phyloP scores from a whole-genome alignment of 2,113 vertebrate species.

The Dasypus novemcinctus region DNA sequence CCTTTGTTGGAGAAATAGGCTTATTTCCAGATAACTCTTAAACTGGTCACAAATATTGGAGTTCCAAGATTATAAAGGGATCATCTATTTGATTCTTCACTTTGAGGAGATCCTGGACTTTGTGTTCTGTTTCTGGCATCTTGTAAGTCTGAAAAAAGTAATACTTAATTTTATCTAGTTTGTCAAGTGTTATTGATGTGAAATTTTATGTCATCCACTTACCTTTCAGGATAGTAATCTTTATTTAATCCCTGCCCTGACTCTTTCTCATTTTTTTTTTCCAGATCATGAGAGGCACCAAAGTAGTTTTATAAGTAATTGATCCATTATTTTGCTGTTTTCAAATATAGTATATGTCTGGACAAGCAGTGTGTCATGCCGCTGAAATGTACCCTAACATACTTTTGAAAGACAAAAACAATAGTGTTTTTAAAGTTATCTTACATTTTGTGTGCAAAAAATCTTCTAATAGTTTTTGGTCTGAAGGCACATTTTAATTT shows the following conservation, averaged over 20 bases:
- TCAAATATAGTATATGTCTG: not conserved
- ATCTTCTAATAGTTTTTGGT: not conserved
- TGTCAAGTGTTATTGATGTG: not conserved
- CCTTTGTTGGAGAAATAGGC: not conserved
- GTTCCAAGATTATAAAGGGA: not conserved
- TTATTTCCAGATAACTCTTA: not conserved
- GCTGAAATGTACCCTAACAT: not conserved
- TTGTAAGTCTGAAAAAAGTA: not conserved
- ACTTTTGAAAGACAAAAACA: not conserved
- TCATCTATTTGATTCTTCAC: not conserved
- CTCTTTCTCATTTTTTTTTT: not conserved
- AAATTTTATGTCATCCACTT: not conserved
- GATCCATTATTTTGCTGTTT: not conserved
- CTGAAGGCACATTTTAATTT: conserved; percentile 28
- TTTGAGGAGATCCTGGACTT: not conserved
- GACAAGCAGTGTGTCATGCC: not conserved
- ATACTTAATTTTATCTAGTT: not conserved
- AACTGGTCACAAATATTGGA: not conserved
- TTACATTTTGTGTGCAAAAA: not conserved
- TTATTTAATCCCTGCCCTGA: not conserved
- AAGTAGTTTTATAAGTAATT: not conserved
- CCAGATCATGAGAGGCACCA: not conserved
- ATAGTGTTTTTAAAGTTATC: not conserved
- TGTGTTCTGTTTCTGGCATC: not conserved
- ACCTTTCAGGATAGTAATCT: not conserved